Percentiles rank a stretch among this genome's conserved stretches.
Evolutionary conservation across 64 coral and sea anemone genomes (phyloP).

Genomic region (Astreopora myriophthalma): DNA sequence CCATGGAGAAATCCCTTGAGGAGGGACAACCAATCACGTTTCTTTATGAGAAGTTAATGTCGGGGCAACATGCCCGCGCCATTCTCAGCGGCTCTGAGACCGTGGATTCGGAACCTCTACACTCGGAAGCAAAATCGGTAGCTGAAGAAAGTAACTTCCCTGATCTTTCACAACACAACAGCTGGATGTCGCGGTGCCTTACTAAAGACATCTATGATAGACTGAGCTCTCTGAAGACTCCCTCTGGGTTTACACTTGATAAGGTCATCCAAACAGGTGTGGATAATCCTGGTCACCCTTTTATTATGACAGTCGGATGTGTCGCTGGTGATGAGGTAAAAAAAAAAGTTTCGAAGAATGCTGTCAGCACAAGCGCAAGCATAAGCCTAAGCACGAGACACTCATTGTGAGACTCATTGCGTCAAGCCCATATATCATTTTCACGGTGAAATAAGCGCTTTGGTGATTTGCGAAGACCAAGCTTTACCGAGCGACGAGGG

Average conservation of each 20-base stretch:
- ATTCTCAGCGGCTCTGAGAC: not conserved
- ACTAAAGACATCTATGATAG: slow-evolving; percentile 73
- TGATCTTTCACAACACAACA: slow-evolving; percentile 71
- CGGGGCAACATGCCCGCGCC: not conserved
- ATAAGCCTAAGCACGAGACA: no score
- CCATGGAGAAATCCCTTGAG: slow-evolving; percentile 85
- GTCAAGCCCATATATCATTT: no score
- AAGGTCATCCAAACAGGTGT: slow-evolving; percentile 86
- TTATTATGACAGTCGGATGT: slow-evolving; percentile 88
- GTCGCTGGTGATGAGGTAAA: slow-evolving; percentile 87
- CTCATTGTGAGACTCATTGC: no score
- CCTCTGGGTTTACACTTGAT: slow-evolving; percentile 77
- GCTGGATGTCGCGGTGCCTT: slow-evolving; percentile 81
- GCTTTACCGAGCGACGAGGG: no score
- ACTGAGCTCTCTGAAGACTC: slow-evolving; percentile 66
- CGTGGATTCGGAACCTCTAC: not conserved
- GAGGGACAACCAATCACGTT: slow-evolving; percentile 56
- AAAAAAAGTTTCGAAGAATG: not conserved
- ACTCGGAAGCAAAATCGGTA: not conserved
- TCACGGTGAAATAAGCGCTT: no score
- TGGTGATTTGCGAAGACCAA: no score
- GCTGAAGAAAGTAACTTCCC: slow-evolving; percentile 46
- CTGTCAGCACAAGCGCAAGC: no score
- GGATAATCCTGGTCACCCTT: slow-evolving; percentile 89
- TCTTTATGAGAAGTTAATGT: slow-evolving; percentile 10